Evolutionary conservation across 2,797 vertebrate species (phyloP), one percentile per base, ranked within the genome.

Genomic region (Iguana delicatissima): DNA sequence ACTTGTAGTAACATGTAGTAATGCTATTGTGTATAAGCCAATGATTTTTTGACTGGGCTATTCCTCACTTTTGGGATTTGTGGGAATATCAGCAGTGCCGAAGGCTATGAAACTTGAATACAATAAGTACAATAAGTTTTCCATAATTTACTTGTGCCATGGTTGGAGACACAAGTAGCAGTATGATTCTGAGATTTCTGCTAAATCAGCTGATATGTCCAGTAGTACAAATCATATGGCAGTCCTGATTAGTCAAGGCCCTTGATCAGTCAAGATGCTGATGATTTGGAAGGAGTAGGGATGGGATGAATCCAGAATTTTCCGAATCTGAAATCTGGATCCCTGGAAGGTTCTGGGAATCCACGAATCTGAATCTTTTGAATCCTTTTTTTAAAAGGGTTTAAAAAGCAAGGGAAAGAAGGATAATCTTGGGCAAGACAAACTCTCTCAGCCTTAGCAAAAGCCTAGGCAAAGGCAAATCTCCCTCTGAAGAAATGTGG

Each of bases 181-280:
- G 89, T 86, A 92, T 32, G 86, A 76, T 12, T 22, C 55, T 29
- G 76, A 29, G 52, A 83, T 64, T 14, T 62, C n/a, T 42, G 22
- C 22, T 42, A n/a, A 16, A 73, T 42, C 32, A 29, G 32, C 6
- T 55, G 67, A 22, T 73, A 26, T 32, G 2, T 50, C 13, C 26
- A 52, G 29, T 52, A 22, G 29, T 20, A 72, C 64, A 29, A 84
- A 46, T 22, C 24, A 26, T 69, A 69, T 18, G 24, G 38, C 38
- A 52, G 13, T 46, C 38, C 52, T 35, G 32, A 35, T 9, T 18
- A 64, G 62, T 5, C 20, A 64, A 52, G 52, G 42, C 42, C 42
- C 38, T 72, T 35, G 32, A 35, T 9, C 32, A 64, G 62, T 5
- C 20, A 64, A 52, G 52, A 52, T 52, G 52, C 22, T 64, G 62